phyloP scores from a whole-genome alignment of 2,113 vertebrate genomes.

The Rhinoptilus africanus region DNA sequence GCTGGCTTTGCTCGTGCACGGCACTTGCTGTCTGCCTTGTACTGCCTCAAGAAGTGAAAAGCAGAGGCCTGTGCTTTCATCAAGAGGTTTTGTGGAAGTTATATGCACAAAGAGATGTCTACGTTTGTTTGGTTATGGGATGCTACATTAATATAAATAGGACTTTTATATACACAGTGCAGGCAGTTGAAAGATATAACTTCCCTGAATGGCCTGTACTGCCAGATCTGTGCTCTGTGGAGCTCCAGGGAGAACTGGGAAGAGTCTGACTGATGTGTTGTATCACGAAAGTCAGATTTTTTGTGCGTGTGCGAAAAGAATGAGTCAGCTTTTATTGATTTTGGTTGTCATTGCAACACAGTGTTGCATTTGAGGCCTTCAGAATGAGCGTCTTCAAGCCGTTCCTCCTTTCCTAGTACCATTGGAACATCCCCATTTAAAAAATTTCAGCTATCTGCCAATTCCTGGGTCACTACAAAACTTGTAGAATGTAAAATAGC shows the following conservation, averaged over 20 bases:
- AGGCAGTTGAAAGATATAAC: not conserved
- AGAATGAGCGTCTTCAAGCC: not conserved
- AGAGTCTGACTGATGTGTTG: not conserved
- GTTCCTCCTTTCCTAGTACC: not conserved
- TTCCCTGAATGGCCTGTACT: not conserved
- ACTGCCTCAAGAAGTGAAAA: not conserved
- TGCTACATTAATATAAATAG: not conserved
- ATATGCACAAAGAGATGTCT: not conserved
- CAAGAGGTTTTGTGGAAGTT: not conserved
- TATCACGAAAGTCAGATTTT: not conserved
- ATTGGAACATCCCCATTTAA: not conserved
- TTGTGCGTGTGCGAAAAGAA: not conserved
- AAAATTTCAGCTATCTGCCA: not conserved
- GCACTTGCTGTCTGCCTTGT: not conserved
- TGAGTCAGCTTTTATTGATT: not conserved
- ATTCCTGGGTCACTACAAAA: not conserved
- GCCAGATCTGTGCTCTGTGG: not conserved
- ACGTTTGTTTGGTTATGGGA: not conserved
- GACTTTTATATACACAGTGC: not conserved
- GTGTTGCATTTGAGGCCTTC: not conserved
- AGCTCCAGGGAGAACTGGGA: not conserved
- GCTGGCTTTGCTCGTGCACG: fast-evolving
- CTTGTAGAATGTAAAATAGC: not conserved
- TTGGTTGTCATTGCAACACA: not conserved
- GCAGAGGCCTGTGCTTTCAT: not conserved